Evolutionary conservation across 2,797 vertebrate species (phyloP).

Genomic region (Ptychadena robeensis): DNA sequence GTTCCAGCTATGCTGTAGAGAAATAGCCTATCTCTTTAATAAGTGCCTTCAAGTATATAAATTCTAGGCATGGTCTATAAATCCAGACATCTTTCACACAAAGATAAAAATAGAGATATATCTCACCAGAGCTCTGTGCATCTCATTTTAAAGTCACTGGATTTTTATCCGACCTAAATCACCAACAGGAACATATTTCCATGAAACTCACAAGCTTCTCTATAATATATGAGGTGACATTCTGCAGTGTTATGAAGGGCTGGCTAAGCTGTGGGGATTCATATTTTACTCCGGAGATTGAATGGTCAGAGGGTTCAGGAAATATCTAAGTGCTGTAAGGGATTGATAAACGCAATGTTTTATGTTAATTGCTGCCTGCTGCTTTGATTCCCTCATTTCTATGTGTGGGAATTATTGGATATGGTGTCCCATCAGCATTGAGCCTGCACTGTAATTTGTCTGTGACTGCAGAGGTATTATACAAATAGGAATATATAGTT

Average conservation of each 20-base stretch:
- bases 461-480: background rate
- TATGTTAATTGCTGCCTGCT: constrained; percentile 16
- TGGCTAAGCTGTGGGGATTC: constrained; percentile 17
- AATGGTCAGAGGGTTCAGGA: constrained; percentile 1
- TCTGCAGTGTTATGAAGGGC: constrained; percentile 18
- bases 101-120: constrained; percentile 45
- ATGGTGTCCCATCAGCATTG: background rate
- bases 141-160: constrained; percentile 24
- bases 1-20: constrained; percentile 7
- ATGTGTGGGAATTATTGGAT: constrained; percentile 2
- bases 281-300: constrained; percentile 16
- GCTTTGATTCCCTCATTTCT: constrained; percentile 2
- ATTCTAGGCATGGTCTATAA: constrained; percentile 29
- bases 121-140: constrained; percentile 6
- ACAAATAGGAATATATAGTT: constrained; percentile 28
- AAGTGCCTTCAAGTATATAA: constrained; percentile 35
- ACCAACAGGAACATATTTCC: constrained; percentile 48
- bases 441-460: constrained; percentile 3
- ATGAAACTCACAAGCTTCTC: constrained; percentile 11
- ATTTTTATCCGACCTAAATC: constrained; percentile 44
- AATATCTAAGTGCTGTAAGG: background rate
- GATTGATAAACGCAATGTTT: background rate
- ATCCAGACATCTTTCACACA: constrained; percentile 39
- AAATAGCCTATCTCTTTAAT: constrained; percentile 36
- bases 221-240: constrained; percentile 40